Evolutionary conservation across 2,113 vertebrate species (phyloP).

Genomic region (Turnix velox): DNA sequence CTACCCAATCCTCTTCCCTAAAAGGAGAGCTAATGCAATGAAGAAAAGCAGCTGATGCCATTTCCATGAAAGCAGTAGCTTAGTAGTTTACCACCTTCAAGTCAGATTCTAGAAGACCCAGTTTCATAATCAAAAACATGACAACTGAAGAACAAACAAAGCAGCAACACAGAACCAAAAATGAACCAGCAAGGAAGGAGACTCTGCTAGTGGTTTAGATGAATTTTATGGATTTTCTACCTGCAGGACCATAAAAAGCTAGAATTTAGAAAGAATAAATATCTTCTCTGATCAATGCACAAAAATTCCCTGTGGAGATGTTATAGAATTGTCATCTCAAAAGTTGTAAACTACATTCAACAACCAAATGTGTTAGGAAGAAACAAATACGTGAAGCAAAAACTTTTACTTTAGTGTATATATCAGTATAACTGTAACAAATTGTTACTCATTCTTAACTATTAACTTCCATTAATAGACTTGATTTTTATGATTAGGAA

Average conservation of each 20-base stretch:
- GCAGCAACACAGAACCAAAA: not conserved
- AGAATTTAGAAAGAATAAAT: not conserved
- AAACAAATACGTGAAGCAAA: not conserved
- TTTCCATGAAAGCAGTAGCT: not conserved
- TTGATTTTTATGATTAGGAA: not conserved
- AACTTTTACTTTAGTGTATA: not conserved
- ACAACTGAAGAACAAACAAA: not conserved
- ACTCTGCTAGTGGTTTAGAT: not conserved
- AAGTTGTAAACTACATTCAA: not conserved
- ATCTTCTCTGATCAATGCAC: not conserved
- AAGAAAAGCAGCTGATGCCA: not conserved
- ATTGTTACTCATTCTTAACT: not conserved
- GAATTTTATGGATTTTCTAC: not conserved
- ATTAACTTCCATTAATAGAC: not conserved
- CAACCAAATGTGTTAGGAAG: not conserved
- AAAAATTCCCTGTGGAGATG: not conserved
- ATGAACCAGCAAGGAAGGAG: not conserved
- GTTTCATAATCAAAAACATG: not conserved
- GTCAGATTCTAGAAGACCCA: not conserved
- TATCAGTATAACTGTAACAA: not conserved
- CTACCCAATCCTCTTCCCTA: not conserved
- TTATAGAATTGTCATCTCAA: not conserved
- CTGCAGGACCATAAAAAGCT: not conserved
- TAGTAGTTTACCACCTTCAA: not conserved
- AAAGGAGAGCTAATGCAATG: not conserved